These are phyloP conservation scores for Panagrolaimus sp. DNA, from an alignment of 1,140 invertebrate species.

Conservation along the genomic window DNA sequence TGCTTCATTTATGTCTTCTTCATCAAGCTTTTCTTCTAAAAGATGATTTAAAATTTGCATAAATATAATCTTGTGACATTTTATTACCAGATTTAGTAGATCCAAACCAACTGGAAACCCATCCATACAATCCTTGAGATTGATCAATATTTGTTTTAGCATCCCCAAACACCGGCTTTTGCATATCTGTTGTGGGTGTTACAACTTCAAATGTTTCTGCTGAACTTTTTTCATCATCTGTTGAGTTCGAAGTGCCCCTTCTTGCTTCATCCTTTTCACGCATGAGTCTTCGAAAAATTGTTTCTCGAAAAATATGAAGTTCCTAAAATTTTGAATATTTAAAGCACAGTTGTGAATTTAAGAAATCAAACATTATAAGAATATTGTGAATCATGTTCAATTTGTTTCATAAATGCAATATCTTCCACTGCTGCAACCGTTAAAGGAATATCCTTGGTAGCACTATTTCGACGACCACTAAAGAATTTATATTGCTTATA, in stretches of 20 bases:
- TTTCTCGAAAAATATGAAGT: conserved; percentile 48
- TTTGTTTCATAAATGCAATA: conserved; percentile 50
- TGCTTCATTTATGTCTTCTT: conserved; percentile 31
- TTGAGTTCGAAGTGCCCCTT: neutral
- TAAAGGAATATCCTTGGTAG: neutral
- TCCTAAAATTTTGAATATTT: conserved; percentile 39
- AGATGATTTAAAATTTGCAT: neutral
- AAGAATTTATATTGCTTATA: no score
- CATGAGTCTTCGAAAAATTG: conserved; percentile 43
- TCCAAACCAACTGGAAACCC: conserved; percentile 48
- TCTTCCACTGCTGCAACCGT: conserved; percentile 32
- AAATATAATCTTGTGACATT: no score
- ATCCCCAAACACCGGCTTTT: neutral
- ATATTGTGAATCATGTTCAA: conserved; percentile 51
- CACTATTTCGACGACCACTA: neutral
- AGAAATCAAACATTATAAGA: conserved; percentile 37
- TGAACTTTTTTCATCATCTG: conserved; percentile 21
- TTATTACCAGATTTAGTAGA: neutral
- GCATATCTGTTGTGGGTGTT: neutral
- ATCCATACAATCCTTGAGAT: conserved; percentile 42
- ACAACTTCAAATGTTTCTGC: conserved; percentile 36
- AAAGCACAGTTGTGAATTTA: neutral
- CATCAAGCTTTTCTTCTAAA: conserved; percentile 16
- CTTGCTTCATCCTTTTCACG: conserved; percentile 35
- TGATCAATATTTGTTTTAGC: neutral